Percentiles rank a stretch among this genome's conserved stretches.
Evolutionary conservation across 2,888 invertebrate species (phyloP).

Genomic region (Protodeltote pygarga): DNA sequence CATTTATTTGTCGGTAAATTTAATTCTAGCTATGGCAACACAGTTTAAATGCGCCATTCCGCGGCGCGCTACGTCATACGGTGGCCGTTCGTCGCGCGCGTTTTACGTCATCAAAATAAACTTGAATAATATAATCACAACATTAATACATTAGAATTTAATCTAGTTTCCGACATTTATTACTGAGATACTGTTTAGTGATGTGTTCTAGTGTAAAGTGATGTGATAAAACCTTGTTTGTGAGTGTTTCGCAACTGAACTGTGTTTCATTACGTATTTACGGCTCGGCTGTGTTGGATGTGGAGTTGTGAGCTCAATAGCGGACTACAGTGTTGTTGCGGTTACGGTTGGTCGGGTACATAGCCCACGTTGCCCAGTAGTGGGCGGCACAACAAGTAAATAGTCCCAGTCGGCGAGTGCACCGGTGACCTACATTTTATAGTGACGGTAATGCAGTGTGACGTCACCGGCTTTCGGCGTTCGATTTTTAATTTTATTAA

Average conservation of each 20-base stretch:
- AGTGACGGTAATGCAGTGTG: conserved; percentile 48
- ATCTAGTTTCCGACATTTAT: conserved; percentile 5
- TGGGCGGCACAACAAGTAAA: conserved; percentile 8
- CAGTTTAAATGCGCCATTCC: conserved; percentile 73
- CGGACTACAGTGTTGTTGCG: conserved; percentile 11
- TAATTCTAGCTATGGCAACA: conserved; percentile 55
- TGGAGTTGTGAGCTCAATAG: conserved; percentile 29
- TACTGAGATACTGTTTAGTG: conserved; percentile 4
- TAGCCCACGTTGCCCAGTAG: conserved; percentile 11
- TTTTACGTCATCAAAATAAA: conserved; percentile 67
- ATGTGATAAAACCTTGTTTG: conserved; percentile 12
- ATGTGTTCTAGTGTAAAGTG: not conserved
- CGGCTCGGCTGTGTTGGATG: conserved; percentile 33
- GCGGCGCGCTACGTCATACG: conserved; percentile 60
- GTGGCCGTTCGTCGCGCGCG: conserved; percentile 41
- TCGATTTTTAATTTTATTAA: conserved; percentile 37
- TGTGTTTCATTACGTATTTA: conserved; percentile 25
- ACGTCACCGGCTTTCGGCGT: conserved; percentile 49
- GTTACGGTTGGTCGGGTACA: not conserved
- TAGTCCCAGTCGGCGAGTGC: conserved; percentile 25
- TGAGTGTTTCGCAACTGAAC: conserved; percentile 27
- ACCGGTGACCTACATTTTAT: conserved; percentile 46
- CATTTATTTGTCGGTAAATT: conserved; percentile 7
- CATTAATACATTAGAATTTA: conserved; percentile 31
- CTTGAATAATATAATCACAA: conserved; percentile 47